These are phyloP conservation scores for Plecotus auritus DNA, from an alignment of 2,113 vertebrate genomes.

Conservation along the genomic window DNA sequence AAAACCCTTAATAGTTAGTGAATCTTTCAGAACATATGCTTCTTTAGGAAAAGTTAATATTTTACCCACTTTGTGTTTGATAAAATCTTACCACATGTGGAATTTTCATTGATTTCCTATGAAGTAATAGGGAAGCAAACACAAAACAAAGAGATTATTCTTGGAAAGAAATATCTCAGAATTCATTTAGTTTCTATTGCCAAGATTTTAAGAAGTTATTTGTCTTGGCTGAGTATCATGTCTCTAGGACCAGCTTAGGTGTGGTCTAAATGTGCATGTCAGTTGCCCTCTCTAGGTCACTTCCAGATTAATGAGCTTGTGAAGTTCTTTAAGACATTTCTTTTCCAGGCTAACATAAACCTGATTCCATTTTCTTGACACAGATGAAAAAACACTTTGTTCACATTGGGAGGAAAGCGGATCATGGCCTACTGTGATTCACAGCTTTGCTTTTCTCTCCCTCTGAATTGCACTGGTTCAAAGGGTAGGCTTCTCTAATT, in stretches of 20 bases:
- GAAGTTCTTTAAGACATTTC: constrained; percentile 20
- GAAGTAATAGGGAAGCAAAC: not conserved
- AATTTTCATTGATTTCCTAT: not conserved
- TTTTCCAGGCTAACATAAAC: not conserved
- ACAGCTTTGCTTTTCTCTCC: not conserved
- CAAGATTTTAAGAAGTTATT: constrained; percentile 3
- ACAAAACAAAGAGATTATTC: not conserved
- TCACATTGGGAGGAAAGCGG: constrained; percentile 2
- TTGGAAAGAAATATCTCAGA: not conserved
- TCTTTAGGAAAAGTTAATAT: not conserved
- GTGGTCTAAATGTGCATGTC: not conserved
- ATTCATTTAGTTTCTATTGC: not conserved
- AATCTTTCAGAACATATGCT: not conserved
- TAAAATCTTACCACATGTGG: not conserved
- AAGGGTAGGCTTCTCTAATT: not conserved
- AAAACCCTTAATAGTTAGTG: not conserved
- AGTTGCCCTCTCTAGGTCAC: not conserved
- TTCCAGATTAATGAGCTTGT: constrained; percentile 17
- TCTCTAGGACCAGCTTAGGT: not conserved
- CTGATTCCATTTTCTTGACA: not conserved
- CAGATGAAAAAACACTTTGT: not conserved
- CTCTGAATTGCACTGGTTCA: not conserved
- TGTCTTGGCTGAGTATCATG: not conserved
- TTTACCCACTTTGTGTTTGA: not conserved
- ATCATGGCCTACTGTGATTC: not conserved